A percentile compares a stretch with the other conserved stretches of the same genome.
Conservation (phyloP, 2,888 invertebrate species). For the Watsonalla cultraria region DNA sequence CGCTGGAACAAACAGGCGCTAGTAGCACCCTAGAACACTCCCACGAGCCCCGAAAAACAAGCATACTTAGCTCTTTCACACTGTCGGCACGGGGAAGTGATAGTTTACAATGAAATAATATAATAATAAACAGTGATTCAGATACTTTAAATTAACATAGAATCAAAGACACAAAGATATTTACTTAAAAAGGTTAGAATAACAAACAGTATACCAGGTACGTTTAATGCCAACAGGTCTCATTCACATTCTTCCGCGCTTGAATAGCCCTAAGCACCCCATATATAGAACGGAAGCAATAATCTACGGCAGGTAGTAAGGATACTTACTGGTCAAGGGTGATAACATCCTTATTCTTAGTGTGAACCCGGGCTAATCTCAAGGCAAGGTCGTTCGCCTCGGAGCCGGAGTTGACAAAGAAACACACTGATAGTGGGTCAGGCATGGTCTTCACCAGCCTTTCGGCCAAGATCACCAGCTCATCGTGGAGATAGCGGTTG, state of each 20-base stretch:
- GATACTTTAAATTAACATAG: no score
- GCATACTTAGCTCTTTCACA: conserved; percentile 11
- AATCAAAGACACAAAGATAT: no score
- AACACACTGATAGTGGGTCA: conserved; percentile 91
- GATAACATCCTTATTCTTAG: conserved; percentile 92
- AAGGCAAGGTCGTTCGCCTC: conserved; percentile 99
- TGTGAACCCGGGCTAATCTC: conserved; percentile 92
- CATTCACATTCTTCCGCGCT: conserved; percentile 6
- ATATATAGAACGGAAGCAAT: background rate
- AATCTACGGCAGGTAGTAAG: conserved; percentile 5
- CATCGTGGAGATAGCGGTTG: conserved; percentile 97
- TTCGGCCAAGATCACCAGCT: conserved; percentile 93
- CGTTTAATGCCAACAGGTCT: background rate
- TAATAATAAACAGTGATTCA: background rate
- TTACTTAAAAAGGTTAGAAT: background rate
- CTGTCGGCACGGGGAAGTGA: background rate
- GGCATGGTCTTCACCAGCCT: conserved; percentile 91
- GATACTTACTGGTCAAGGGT: conserved; percentile 96
- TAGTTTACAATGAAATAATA: background rate
- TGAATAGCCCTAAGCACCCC: conserved; percentile 3
- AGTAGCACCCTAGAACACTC: conserved; percentile 71
- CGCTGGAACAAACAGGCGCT: conserved; percentile 87
- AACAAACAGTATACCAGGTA: background rate
- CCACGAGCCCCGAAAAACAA: conserved; percentile 46
- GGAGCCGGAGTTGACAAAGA: conserved; percentile 98